Conservation (phyloP, 2,797 vertebrate species). For the Leucoraja ocellata region DNA sequence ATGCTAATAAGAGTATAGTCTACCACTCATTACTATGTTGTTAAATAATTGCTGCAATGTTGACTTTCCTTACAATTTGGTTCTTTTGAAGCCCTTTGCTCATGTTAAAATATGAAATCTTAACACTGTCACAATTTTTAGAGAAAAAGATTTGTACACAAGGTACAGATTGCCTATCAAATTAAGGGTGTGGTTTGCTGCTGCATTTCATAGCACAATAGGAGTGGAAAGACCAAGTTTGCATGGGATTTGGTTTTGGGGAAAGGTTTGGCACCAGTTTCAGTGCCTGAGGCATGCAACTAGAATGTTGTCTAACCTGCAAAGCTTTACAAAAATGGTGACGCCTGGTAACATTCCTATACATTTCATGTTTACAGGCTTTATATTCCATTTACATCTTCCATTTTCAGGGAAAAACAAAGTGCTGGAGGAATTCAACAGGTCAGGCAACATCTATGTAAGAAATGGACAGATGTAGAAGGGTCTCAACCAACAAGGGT, state of each 20-base stretch:
- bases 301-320: conserved; percentile 6
- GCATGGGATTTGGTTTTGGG: not conserved
- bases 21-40: not conserved
- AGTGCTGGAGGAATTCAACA: too few species aligned
- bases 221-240: not conserved
- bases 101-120: not conserved
- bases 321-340: not conserved
- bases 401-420: not conserved
- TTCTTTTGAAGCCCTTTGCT: not conserved
- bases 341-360: not conserved
- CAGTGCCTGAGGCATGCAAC: not conserved
- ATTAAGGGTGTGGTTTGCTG: not conserved
- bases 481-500: too few species aligned
- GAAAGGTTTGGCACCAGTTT: not conserved
- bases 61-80: not conserved
- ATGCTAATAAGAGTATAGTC: not conserved
- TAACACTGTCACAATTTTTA: not conserved
- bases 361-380: not conserved
- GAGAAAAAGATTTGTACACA: not conserved
- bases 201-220: too few species aligned
- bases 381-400: not conserved
- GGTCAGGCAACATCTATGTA: too few species aligned
- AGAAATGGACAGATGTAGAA: too few species aligned
- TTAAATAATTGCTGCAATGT: not conserved
- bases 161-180: not conserved